Conservation (phyloP, 1,140 invertebrate genomes). For the Lepidotrigona ventralis region DNA sequence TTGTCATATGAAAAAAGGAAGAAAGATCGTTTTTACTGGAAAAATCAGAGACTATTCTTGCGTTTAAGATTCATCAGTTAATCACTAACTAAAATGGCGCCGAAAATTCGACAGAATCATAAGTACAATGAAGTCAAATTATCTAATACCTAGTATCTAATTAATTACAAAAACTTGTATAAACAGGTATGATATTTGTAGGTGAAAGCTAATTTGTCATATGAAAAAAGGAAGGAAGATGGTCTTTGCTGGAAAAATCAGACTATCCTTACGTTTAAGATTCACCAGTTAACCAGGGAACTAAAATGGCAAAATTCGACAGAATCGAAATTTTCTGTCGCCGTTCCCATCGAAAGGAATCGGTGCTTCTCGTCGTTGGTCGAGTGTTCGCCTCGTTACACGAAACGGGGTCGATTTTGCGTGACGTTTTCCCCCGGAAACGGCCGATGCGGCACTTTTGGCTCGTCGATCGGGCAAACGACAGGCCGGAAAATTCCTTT, state of each 20-base stretch:
- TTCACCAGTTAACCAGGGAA: too few species aligned
- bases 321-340: neutral
- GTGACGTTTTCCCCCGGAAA: constrained; percentile 35
- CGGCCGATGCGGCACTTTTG: constrained; percentile 42
- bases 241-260: neutral
- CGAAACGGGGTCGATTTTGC: constrained; percentile 44
- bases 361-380: constrained; percentile 17
- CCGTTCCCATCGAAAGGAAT: constrained; percentile 29
- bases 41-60: neutral
- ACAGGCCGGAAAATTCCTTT: constrained; percentile 35
- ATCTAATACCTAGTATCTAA: too few species aligned
- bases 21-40: too few species aligned
- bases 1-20: too few species aligned
- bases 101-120: too few species aligned
- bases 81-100: neutral
- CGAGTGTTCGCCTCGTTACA: constrained; percentile 39
- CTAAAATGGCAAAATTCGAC: neutral
- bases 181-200: too few species aligned
- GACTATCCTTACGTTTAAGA: neutral
- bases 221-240: too few species aligned
- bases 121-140: too few species aligned
- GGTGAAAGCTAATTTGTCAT: too few species aligned
- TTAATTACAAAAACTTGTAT: too few species aligned
- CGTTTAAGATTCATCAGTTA: neutral
- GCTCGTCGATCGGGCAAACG: constrained; percentile 37